Base-by-base conservation (phyloP, 2,113 vertebrate species). In the Cololabis saira region DNA sequence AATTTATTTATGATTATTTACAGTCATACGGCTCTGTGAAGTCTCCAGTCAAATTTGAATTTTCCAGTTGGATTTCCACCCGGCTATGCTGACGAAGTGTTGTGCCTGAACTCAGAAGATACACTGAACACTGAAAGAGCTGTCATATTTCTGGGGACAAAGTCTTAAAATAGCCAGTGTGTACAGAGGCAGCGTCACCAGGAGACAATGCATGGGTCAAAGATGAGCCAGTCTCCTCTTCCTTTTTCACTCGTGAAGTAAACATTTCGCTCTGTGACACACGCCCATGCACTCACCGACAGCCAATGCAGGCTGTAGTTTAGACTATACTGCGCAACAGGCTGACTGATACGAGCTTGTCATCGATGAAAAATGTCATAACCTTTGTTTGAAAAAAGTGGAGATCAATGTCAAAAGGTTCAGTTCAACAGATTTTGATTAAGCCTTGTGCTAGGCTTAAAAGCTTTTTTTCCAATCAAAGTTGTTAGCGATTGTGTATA, bases 121-220 rank as follows among this genome's bases (percentile, higher is more conserved):
- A 40, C 24, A 4, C 40, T 33, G 22, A 51, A 57, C 50, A 42
- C 7, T 78, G 77, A 62, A 54, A 37, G 57, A 68, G 58, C 74
- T 86, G 65, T 87, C 69, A 69, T 84, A 61, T 76, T 80, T 72
- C 58, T 74, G 72, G 73, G 64, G 74, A 75, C 62, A 87, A 64
- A 66, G 61, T 71, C 85, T 81, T 86, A 84, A 92, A 92, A 92
- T 92, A 92, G 85, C 82, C 50, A 21, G 61, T 74, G 62, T 90
- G 83, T 85, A 74, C 81, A 83, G 82, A 86, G 74, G 78, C 88
- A 82, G 71, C 64, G 48, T 70, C 74, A 83, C 71, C 71, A 78
- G 76, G 66, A 91, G 88, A 93, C 89, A 93, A 90, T 92, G 81
- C 80, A 64, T 16, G 53, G 91, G 91, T 91, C 90, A 93, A 89